Evolutionary conservation across 1,140 invertebrate genomes (phyloP), one percentile per base, ranked within the genome.

Genomic region (Elysia chlorotica): DNA sequence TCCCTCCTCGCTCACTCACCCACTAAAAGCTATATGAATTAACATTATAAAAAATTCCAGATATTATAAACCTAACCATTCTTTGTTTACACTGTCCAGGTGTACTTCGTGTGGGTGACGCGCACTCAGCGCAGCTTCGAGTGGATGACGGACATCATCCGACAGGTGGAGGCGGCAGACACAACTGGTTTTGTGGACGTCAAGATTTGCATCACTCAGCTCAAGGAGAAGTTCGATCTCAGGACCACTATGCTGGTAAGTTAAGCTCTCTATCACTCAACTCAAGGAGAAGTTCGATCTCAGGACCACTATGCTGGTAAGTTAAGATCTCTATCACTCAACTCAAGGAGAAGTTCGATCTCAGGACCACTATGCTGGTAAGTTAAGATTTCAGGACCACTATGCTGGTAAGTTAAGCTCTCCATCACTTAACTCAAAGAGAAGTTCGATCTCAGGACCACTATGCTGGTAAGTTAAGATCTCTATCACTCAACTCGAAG

Each of bases 91-190:
- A 17, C 41, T 48, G 25, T 63, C 31, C 78, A 96, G 95, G 96
- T 99, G 0, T 99, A 99, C 88, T 99, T 99, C 89, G 87, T 99
- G n/a, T 99, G 98, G 98, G 98, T 99, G 78, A 99, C 97, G 82
- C 95, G 97, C 1, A 98, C 96, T 0, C 98, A 99, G 87, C 96
- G 97, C 76, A 96, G 99, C 83, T 99, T 99, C 85, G 98, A 99
- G 87, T 99, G 82, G 80, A 98, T 99, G 87, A 99, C 99, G 76
- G 98, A 99, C 85, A 97, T 99, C 25, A 89, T 99, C 31, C 90
- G 97, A 54, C 96, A 99, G 82, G 96, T 99, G 0, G 98, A 99
- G 84, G 92, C 92, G 63, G 96, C 96, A 83, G 98, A 99, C 86
- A 94, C 95, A 17, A 96, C 95, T 1, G 94, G 96, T 82, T 95